Evolutionary conservation across 2,797 vertebrate genomes (phyloP).

Genomic region (Acridotheres tristis): DNA sequence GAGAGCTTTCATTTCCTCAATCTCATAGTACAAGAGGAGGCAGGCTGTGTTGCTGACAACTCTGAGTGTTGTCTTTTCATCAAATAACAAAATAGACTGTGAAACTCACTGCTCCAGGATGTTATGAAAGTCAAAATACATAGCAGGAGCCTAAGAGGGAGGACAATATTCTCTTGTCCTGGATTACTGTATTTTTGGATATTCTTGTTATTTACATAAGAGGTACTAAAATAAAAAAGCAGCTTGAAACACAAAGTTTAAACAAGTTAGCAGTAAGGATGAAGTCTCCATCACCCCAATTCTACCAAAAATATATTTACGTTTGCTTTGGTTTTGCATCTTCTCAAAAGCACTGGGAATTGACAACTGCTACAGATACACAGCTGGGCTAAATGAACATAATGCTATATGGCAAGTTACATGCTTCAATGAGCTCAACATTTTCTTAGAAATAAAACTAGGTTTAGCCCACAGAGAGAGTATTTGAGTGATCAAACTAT

Average conservation of each 20-base stretch:
- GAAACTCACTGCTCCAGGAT: not conserved
- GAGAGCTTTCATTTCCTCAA: not conserved
- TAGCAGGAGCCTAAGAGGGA: not conserved
- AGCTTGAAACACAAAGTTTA: not conserved
- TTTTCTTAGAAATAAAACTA: conserved; percentile 47
- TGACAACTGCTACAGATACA: not conserved
- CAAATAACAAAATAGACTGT: not conserved
- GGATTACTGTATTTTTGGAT: not conserved
- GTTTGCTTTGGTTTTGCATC: not conserved
- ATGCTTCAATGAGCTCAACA: conserved; percentile 4
- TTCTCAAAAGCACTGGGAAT: not conserved
- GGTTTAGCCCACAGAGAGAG: conserved; percentile 53
- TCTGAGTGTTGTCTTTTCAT: not conserved
- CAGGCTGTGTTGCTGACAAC: not conserved
- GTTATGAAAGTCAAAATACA: not conserved
- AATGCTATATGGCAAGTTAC: conserved; percentile 13
- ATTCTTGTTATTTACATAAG: not conserved
- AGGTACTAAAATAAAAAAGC: not conserved
- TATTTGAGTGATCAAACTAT: conserved; percentile 54
- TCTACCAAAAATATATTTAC: not conserved
- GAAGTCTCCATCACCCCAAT: not conserved
- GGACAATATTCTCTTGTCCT: not conserved
- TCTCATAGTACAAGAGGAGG: not conserved
- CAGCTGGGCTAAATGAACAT: not conserved
- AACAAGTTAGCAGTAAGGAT: not conserved